Evolutionary conservation across 2,888 invertebrate species (phyloP), one percentile per base, ranked within the genome.

Genomic region (Ethmia dodecea): DNA sequence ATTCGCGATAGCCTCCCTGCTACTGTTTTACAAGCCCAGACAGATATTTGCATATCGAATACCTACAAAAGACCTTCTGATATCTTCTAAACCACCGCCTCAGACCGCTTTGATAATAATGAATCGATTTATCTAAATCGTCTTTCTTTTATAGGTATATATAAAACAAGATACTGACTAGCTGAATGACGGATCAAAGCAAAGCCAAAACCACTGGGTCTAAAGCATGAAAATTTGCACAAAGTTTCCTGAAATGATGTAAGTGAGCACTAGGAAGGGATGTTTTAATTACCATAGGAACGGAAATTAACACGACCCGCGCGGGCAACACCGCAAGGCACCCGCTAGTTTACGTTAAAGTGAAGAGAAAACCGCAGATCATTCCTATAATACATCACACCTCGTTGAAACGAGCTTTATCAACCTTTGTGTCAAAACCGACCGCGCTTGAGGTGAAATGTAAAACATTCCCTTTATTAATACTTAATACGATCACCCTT

Each of bases 401-500:
- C 42, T 49, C 37, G 42, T 47, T 45, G 16, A n/a, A 33, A 46
- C 42, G 41, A 47, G 43, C 38, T 41, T 38, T 38, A 28, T 33
- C 26, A 32, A 33, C 32, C 38, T 41, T 48, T 50, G 53, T 54
- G 46, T 56, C 42, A 37, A 50, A 51, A 52, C 52, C 47, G 55
- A 59, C 48, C 48, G 55, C 57, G 66, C 57, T 63, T 60, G 60
- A 68, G 56, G 51, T 64, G 64, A 73, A 64, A 70, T 59, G 66
- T 69, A 57, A 69, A 72, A 75, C 66, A 74, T 77, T 58, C 65
- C 60, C 68, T 76, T 73, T 83, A 80, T 84, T 81, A 78, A 81
- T 78, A 79, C 69, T 75, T 77, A 79, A 78, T 76, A 71, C 56
- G 69, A 62, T 77, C 75, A 75, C 77, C 74, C 79, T 83, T 81